These are phyloP conservation scores for Drosophila prolongata DNA, from an alignment of 2,888 invertebrate species.

Conservation along the genomic window DNA sequence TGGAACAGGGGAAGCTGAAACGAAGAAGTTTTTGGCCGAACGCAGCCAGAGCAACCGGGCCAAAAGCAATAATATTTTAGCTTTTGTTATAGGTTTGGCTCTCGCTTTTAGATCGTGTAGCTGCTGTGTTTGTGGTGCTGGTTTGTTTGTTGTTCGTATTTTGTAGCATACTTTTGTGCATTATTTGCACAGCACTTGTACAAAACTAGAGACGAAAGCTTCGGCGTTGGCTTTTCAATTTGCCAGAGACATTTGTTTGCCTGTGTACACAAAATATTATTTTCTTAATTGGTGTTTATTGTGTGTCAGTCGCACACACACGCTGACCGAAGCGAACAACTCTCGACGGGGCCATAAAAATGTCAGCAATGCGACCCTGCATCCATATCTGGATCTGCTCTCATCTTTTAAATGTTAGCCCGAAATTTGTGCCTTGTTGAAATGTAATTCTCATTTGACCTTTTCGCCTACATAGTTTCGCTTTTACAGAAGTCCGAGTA, in stretches of 20 bases:
- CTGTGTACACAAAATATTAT: conserved; percentile 76
- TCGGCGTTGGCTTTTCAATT: conserved; percentile 72
- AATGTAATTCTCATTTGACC: conserved; percentile 74
- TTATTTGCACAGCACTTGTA: conserved; percentile 78
- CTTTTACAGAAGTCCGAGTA: conserved; percentile 3
- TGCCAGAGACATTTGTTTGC: conserved; percentile 65
- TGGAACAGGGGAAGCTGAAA: too few species aligned
- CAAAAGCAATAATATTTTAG: conserved; percentile 76
- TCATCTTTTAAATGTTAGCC: conserved; percentile 29
- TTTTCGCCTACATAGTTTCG: conserved; percentile 27
- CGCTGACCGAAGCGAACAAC: conserved; percentile 27
- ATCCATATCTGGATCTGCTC: conserved; percentile 12
- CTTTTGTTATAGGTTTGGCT: conserved; percentile 74
- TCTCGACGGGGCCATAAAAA: conserved; percentile 70
- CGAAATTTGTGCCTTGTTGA: conserved; percentile 58
- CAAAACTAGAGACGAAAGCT: conserved; percentile 49
- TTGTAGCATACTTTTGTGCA: conserved; percentile 78
- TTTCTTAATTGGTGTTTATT: conserved; percentile 80
- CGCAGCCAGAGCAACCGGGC: background rate
- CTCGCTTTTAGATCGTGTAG: conserved; percentile 20
- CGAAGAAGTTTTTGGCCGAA: conserved; percentile 37
- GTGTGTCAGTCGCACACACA: conserved; percentile 61
- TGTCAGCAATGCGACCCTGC: conserved; percentile 60
- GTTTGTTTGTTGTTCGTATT: conserved; percentile 67
- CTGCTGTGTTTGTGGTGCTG: conserved; percentile 27